A percentile compares a stretch with the other conserved stretches of the same genome.
Evolutionary conservation across 2,113 vertebrate genomes (phyloP).

Genomic region (Crypturellus undulatus): DNA sequence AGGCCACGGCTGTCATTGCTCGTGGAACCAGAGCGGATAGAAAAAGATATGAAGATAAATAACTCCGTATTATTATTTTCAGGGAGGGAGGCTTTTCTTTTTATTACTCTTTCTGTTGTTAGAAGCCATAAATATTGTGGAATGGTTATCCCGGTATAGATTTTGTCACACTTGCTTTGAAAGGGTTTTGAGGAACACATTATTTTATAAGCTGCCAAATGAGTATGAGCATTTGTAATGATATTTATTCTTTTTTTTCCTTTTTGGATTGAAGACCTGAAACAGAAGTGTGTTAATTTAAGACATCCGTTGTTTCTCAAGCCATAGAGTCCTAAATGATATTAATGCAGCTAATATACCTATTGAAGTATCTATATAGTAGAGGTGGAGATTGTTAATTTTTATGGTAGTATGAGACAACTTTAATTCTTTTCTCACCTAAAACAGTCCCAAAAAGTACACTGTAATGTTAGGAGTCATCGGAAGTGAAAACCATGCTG

Average conservation of each 20-base stretch:
- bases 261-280: conserved; percentile 65
- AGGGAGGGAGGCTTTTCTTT: conserved; percentile 54
- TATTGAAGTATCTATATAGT: neutral
- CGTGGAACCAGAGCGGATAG: conserved; percentile 14
- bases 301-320: conserved; percentile 74
- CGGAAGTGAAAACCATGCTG: neutral
- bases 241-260: conserved; percentile 60
- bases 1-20: conserved; percentile 42
- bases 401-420: neutral
- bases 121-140: conserved; percentile 65
- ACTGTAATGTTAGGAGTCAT: neutral
- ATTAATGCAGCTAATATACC: conserved; percentile 35
- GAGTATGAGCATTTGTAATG: conserved; percentile 58
- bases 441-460: neutral
- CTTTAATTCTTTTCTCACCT: conserved; percentile 1
- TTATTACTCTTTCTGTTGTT: conserved; percentile 70
- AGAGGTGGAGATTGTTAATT: conserved; percentile 10
- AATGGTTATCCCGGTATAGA: conserved; percentile 65
- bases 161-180: conserved; percentile 66
- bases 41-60: conserved; percentile 65
- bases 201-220: conserved; percentile 70
- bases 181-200: conserved; percentile 58
- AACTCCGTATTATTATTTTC: conserved; percentile 64
- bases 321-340: conserved; percentile 19
- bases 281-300: conserved; percentile 70